phyloP scores from a whole-genome alignment of 2,113 vertebrate genomes.

The Nymphicus hollandicus region DNA sequence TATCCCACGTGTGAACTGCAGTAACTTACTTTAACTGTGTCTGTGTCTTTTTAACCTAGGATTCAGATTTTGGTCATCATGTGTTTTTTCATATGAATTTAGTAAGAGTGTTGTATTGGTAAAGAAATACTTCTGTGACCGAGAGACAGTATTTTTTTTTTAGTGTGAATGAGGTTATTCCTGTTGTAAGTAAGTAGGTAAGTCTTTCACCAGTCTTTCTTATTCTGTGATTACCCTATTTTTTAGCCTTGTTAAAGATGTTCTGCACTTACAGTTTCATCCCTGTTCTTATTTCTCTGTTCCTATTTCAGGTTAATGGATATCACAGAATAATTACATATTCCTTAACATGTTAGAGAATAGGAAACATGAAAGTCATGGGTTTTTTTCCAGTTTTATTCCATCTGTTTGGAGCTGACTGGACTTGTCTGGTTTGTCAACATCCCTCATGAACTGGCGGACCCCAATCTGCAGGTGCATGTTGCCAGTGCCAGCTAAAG shows the following conservation, averaged over 20 bases:
- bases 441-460: background rate
- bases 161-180: background rate
- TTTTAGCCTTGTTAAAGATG: background rate
- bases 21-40: background rate
- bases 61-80: background rate
- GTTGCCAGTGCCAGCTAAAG: background rate
- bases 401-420: background rate
- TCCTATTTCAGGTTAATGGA: background rate
- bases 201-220: background rate
- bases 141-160: background rate
- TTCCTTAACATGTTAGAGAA: background rate
- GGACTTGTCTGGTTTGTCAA: background rate
- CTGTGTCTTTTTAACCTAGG: background rate
- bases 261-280: background rate
- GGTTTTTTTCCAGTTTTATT: rapidly evolving
- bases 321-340: background rate
- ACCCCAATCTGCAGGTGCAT: background rate
- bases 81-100: background rate
- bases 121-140: background rate
- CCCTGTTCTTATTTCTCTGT: background rate
- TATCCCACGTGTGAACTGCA: background rate
- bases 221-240: background rate
- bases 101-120: background rate
- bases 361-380: background rate
- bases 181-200: background rate